A percentile compares a stretch with the other conserved stretches of the same genome.
phyloP scores from a whole-genome alignment of 1,140 invertebrate genomes.

The Euwallacea similis region DNA sequence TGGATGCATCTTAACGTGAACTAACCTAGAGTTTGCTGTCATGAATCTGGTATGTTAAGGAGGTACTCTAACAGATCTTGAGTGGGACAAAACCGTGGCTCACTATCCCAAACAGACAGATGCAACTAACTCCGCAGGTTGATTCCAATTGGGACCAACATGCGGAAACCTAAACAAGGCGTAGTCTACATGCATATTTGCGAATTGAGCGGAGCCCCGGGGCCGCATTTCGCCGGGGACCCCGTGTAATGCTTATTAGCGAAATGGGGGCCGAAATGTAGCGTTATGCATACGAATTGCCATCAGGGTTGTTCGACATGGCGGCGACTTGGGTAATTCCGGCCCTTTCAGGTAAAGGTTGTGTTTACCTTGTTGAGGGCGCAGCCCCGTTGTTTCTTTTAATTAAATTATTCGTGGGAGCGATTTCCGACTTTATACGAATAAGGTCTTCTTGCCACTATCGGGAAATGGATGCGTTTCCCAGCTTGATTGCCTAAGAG shows the following conservation, averaged over 20 bases:
- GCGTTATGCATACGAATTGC: constrained; percentile 31
- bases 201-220: constrained; percentile 25
- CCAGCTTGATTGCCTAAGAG: too few species aligned
- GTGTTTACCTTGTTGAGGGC: constrained; percentile 10
- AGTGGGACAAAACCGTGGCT: too few species aligned
- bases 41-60: too few species aligned
- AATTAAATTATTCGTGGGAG: too few species aligned
- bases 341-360: background rate
- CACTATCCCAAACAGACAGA: too few species aligned
- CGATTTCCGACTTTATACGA: too few species aligned
- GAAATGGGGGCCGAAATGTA: constrained; percentile 26
- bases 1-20: too few species aligned
- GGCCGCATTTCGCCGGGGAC: constrained; percentile 24
- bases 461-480: too few species aligned
- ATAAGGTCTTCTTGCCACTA: too few species aligned
- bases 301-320: constrained; percentile 25
- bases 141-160: constrained; percentile 18
- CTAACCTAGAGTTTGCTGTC: too few species aligned
- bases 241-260: constrained; percentile 29
- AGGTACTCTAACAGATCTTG: too few species aligned
- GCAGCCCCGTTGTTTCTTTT: too few species aligned
- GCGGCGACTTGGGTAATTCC: constrained; percentile 22
- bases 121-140: constrained; percentile 13
- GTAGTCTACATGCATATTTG: constrained; percentile 25
- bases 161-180: constrained; percentile 18